Percentiles rank a stretch among this genome's conserved stretches.
Evolutionary conservation across 2,797 vertebrate genomes (phyloP).

Genomic region (Meda fulgida): DNA sequence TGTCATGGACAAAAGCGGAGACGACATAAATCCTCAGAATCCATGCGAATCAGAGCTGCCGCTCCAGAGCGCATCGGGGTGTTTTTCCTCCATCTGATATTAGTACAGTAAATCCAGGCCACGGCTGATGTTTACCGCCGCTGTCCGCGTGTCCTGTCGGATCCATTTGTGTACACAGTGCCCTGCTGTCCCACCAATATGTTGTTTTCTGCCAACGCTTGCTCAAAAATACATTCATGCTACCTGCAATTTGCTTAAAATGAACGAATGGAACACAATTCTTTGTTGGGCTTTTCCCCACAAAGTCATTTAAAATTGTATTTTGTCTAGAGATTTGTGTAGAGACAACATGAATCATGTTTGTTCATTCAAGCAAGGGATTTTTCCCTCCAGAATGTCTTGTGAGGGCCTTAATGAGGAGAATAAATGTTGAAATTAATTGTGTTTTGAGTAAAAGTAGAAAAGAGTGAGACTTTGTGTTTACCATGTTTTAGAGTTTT

Average conservation of each 20-base stretch:
- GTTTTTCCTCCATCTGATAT: conserved; percentile 69
- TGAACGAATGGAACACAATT: neutral
- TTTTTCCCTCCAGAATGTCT: neutral
- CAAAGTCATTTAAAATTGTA: neutral
- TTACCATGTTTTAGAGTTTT: neutral
- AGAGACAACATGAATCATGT: neutral
- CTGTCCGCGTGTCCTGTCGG: conserved; percentile 62
- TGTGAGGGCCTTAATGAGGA: neutral
- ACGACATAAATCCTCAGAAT: conserved; percentile 32
- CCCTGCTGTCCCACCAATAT: conserved; percentile 67
- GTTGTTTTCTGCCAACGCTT: conserved; percentile 53
- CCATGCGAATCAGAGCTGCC: conserved; percentile 19
- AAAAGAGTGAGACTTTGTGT: neutral
- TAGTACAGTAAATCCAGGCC: conserved; percentile 72
- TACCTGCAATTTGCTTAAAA: neutral
- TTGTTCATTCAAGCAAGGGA: neutral
- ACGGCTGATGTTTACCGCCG: conserved; percentile 67
- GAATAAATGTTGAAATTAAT: neutral
- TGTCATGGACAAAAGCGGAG: conserved; percentile 36
- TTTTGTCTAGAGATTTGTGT: neutral
- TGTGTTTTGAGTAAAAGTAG: neutral
- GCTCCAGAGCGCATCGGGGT: conserved; percentile 2
- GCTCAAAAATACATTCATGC: conserved; percentile 8
- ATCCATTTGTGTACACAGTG: conserved; percentile 66
- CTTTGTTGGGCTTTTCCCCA: neutral